Conservation (phyloP, 2,888 invertebrate genomes). For the Chymomyza procnemis region DNA sequence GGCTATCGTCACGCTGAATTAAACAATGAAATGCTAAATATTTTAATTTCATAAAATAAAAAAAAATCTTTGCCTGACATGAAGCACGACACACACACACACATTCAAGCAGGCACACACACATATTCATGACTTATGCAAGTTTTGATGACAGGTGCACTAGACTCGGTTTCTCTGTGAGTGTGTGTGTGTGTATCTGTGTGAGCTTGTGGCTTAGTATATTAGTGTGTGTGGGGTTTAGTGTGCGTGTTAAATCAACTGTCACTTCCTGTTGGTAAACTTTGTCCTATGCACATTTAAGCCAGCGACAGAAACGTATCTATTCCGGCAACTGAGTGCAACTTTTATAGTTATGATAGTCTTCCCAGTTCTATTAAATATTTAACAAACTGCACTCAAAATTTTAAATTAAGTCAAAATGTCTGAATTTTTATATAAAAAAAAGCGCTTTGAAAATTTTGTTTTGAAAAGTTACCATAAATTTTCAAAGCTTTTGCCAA, state of each 20-base stretch:
- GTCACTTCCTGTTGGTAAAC: constrained; percentile 66
- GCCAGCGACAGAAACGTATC: constrained; percentile 7
- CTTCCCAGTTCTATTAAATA: constrained; percentile 53
- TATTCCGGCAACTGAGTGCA: constrained; percentile 24
- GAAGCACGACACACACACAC: background rate
- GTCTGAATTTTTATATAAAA: background rate
- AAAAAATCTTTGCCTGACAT: background rate
- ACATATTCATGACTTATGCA: constrained; percentile 67
- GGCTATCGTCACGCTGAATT: background rate
- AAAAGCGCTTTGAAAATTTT: background rate
- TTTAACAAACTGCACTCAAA: constrained; percentile 47
- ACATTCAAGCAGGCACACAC: constrained; percentile 31
- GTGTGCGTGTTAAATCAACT: constrained; percentile 64
- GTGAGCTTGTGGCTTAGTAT: background rate
- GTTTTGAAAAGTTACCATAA: no score
- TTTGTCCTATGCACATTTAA: constrained; percentile 45
- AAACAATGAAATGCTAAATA: background rate
- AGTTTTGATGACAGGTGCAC: constrained; percentile 67
- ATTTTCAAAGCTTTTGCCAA: no score
- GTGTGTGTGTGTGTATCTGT: background rate
- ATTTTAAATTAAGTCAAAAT: constrained; percentile 18
- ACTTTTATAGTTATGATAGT: constrained; percentile 57
- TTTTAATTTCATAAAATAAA: background rate
- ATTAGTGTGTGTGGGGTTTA: constrained; percentile 8
- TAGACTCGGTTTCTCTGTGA: constrained; percentile 28